Evolutionary conservation across 2,888 invertebrate genomes (phyloP).

Genomic region (Melangyna quadrimaculata): DNA sequence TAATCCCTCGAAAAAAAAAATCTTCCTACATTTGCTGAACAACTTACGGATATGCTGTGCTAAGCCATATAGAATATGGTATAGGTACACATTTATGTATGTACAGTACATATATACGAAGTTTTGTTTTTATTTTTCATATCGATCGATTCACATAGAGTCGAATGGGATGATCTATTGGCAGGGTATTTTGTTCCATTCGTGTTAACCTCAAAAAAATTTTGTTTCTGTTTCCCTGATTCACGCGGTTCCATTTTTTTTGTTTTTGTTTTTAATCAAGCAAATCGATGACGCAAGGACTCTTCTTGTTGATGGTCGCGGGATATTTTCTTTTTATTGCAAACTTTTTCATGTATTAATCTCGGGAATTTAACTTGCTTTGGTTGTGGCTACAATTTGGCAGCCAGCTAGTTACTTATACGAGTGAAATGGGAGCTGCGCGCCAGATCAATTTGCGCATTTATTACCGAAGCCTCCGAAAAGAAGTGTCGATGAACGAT

Average conservation of each 20-base stretch:
- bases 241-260: conserved; percentile 5
- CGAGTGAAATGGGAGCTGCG: conserved; percentile 48
- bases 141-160: conserved; percentile 30
- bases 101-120: background rate
- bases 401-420: background rate
- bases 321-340: conserved; percentile 56
- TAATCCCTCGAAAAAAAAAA: too few relatives aligned
- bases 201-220: conserved; percentile 68
- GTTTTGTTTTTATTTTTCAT: conserved; percentile 21
- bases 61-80: background rate
- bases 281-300: conserved; percentile 28
- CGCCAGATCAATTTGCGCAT: conserved; percentile 68
- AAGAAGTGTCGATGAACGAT: conserved; percentile 68
- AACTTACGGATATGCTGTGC: conserved; percentile 31
- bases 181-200: conserved; percentile 57
- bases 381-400: background rate
- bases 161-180: conserved; percentile 58
- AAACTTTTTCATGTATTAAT: conserved; percentile 68
- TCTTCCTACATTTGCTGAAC: too few relatives aligned
- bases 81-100: too few relatives aligned
- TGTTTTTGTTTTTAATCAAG: background rate
- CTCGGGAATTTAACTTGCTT: conserved; percentile 52
- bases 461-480: conserved; percentile 60
- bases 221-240: conserved; percentile 33
- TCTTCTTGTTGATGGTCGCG: conserved; percentile 11